Percentiles rank a stretch among this genome's conserved stretches.
Evolutionary conservation across 2,888 invertebrate species (phyloP).

Genomic region (Linnaemya tessellans): DNA sequence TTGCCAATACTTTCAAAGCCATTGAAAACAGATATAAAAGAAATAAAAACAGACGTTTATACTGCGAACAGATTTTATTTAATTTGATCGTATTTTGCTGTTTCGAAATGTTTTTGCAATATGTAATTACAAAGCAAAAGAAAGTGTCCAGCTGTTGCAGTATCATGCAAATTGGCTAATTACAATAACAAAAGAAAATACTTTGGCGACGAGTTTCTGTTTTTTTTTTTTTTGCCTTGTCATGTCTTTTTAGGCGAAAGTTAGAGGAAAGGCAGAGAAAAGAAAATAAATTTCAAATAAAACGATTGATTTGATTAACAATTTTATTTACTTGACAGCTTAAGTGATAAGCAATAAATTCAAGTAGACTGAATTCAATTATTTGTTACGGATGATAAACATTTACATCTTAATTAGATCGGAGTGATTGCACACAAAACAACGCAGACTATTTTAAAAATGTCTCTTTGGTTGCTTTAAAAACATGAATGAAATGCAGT

Average conservation of each 20-base stretch:
- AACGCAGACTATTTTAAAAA: too few relatives aligned
- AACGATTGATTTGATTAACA: slow-evolving; percentile 65
- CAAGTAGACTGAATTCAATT: not conserved
- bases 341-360: slow-evolving; percentile 30
- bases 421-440: too few relatives aligned
- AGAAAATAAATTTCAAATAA: slow-evolving; percentile 19
- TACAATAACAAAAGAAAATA: slow-evolving; percentile 21
- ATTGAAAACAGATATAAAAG: slow-evolving; percentile 24
- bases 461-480: too few relatives aligned
- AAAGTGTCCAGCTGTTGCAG: slow-evolving; percentile 62
- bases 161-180: slow-evolving; percentile 42
- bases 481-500: too few relatives aligned
- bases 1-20: slow-evolving; percentile 38
- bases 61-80: slow-evolving; percentile 43
- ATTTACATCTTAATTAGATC: too few relatives aligned
- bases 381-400: not conserved
- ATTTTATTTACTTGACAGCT: slow-evolving; percentile 55
- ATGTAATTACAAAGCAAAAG: not conserved
- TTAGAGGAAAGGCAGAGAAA: not conserved
- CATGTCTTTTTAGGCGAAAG: not conserved
- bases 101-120: slow-evolving; percentile 9
- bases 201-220: not conserved
- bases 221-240: slow-evolving; percentile 26
- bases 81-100: slow-evolving; percentile 39
- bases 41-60: slow-evolving; percentile 23